Conservation (phyloP, 64 coral and sea anemone genomes). For the Stylophora pistillata region DNA sequence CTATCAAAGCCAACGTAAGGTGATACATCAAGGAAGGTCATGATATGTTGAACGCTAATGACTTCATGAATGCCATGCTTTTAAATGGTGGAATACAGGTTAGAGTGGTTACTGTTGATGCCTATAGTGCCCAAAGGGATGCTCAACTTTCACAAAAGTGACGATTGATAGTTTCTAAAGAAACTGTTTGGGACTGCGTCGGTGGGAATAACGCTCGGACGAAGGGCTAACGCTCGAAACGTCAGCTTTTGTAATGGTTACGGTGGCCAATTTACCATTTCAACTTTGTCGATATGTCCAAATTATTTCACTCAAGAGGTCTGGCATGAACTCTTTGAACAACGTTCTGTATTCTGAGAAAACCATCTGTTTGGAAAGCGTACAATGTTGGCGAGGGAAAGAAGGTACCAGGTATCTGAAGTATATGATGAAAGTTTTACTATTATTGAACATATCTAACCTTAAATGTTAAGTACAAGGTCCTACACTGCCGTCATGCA, state of each 20-base stretch:
- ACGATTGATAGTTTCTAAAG: no score
- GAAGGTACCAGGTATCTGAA: conserved; percentile 23
- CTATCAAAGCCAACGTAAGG: conserved; percentile 53
- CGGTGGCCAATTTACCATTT: no score
- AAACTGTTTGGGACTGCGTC: no score
- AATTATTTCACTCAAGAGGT: no score
- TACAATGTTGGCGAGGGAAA: conserved; percentile 63
- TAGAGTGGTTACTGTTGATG: conserved; percentile 42
- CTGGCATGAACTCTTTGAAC: conserved; percentile 42
- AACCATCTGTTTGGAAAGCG: conserved; percentile 64
- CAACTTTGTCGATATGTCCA: no score
- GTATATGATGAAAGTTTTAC: neutral
- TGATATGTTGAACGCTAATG: conserved; percentile 52
- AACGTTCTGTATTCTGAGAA: conserved; percentile 27
- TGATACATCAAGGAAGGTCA: conserved; percentile 53
- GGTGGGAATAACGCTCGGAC: no score
- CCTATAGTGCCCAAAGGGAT: neutral
- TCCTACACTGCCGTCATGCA: no score
- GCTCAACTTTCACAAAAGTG: conserved; percentile 17
- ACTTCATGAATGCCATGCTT: conserved; percentile 54
- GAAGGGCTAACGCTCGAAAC: no score
- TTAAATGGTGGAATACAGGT: conserved; percentile 53
- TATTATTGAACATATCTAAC: neutral
- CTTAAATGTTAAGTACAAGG: neutral
- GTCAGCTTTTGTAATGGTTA: no score